Base-by-base conservation (phyloP, 2,888 invertebrate genomes). In the Lasioglossum oenotherae region DNA sequence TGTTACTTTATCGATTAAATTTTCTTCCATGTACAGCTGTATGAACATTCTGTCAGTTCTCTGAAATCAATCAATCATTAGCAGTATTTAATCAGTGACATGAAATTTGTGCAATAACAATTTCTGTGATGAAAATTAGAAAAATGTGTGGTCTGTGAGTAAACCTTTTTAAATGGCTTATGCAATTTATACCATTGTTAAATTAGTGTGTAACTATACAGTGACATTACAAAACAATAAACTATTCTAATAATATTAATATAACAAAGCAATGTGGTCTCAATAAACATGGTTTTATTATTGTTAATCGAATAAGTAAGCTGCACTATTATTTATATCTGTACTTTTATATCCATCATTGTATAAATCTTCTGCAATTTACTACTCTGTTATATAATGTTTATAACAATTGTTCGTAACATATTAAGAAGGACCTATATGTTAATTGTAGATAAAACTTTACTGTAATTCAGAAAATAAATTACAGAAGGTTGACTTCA, bases 1-100 rank as follows among this genome's bases (percentile, higher is more conserved):
- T 87, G 85, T 83, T 71, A 75, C 49, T 75, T 85, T 80, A 76
- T 72, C 41, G 87, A 87, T 82, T 78, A 83, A 23, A 81, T 81
- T 77, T 38, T 6, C 74, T 38, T 64, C 53, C n/a, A n/a, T 74
- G 3, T n/a, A 41, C 73, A 38, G 16, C 46, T 67, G n/a, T 74
- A 57, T 75, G 49, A 46, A 64, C 69, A 19, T 73, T 64, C 49
- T 60, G n/a, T 77, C 64, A 46, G 1, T 74, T 35, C n/a, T 53
- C 27, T 73, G 16, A 16, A 69, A 76, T 14, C 31, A 44, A 74
- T 67, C 57, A 27, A 53, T 46, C 35, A 14, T 69, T 44, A 71
- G 3, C 57, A 67, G 76, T n/a, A 35, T 57, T 44, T 27, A 69
- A 27, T 49, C n/a, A 53, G 46, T 80, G 44, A 80, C n/a, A 78